Conservation (phyloP, 2,113 vertebrate species). For the Reinhardtius hippoglossoides region DNA sequence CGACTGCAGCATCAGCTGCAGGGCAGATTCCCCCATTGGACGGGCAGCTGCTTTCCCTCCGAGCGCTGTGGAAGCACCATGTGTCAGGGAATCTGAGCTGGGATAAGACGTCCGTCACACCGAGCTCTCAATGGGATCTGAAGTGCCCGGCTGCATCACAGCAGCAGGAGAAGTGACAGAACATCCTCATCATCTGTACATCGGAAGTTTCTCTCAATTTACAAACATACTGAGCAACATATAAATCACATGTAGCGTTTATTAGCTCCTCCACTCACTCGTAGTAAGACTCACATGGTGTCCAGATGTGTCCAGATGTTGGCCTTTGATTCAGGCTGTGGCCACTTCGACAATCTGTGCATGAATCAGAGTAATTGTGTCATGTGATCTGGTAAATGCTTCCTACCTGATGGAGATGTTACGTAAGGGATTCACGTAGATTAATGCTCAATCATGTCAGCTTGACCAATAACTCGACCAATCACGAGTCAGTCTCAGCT, state of each 20-base stretch:
- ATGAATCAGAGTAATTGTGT: too few species aligned
- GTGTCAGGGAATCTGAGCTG: constrained; percentile 57
- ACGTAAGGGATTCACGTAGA: too few species aligned
- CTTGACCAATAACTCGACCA: too few species aligned
- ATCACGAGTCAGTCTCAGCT: too few species aligned
- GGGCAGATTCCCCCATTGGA: constrained; percentile 59
- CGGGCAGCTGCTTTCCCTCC: constrained; percentile 55
- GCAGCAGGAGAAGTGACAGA: not conserved
- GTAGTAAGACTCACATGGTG: not conserved
- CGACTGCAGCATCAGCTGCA: constrained; percentile 31
- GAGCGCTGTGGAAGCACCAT: constrained; percentile 24
- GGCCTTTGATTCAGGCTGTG: constrained; percentile 1
- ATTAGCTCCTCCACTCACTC: not conserved
- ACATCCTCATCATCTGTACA: not conserved
- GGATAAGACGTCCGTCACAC: constrained; percentile 56
- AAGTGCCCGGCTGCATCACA: constrained; percentile 20
- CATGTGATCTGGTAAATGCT: too few species aligned
- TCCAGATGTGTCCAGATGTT: too few species aligned
- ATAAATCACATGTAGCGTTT: not conserved
- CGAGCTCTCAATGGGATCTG: constrained; percentile 35
- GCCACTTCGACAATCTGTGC: not conserved
- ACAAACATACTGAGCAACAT: too few species aligned
- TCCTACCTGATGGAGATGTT: too few species aligned
- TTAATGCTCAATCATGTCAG: too few species aligned
- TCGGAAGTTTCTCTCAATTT: not conserved